phyloP scores from a whole-genome alignment of 2,797 vertebrate genomes.

The Spinibarbus caldwelli region DNA sequence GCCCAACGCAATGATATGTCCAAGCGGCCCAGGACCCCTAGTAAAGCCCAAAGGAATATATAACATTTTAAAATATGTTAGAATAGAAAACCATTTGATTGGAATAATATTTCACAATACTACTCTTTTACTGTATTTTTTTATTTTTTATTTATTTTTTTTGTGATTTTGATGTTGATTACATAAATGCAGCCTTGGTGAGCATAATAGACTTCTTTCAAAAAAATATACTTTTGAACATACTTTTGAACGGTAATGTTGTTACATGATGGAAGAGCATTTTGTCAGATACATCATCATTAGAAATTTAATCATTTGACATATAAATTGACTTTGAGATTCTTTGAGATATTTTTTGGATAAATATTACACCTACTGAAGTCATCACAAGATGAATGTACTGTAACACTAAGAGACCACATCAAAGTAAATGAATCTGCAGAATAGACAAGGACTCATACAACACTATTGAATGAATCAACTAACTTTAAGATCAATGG shows the following conservation, averaged over 20 bases:
- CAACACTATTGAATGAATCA: background rate
- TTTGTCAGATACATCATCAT: background rate
- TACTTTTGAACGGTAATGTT: background rate
- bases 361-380: background rate
- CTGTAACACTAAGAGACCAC: constrained; percentile 3
- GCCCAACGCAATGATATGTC: background rate
- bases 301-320: background rate
- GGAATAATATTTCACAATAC: background rate
- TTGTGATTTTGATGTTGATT: no score
- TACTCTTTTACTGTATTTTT: background rate
- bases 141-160: no score
- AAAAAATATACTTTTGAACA: background rate
- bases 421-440: background rate
- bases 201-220: background rate
- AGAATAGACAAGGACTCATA: background rate
- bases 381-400: background rate
- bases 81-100: background rate
- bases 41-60: background rate
- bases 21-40: background rate
- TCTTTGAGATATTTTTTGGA: no score
- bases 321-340: no score
- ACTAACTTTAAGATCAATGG: constrained; percentile 18
- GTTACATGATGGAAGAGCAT: background rate
- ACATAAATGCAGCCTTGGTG: background rate
- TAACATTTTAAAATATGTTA: background rate